Conservation (phyloP, 1,140 invertebrate genomes). For the Sinonovacula constricta region DNA sequence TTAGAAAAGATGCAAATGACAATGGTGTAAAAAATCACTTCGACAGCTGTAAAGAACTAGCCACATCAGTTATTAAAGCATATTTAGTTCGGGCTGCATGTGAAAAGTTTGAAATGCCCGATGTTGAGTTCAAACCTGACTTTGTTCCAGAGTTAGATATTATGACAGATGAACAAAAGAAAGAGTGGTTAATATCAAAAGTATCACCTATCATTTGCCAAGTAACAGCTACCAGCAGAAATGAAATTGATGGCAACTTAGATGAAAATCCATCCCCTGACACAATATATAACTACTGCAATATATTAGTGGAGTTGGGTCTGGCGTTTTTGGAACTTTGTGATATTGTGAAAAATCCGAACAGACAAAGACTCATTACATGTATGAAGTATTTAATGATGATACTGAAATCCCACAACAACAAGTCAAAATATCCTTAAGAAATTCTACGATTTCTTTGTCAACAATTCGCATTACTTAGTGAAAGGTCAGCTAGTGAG, state of each 20-base stretch:
- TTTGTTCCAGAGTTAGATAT: conserved; percentile 3
- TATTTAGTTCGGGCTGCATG: conserved; percentile 42
- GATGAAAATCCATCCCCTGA: conserved; percentile 1
- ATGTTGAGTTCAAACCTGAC: neutral
- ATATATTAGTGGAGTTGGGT: conserved; percentile 30
- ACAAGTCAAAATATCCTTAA: conserved; percentile 52
- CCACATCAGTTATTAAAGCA: conserved; percentile 38
- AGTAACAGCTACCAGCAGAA: conserved; percentile 1
- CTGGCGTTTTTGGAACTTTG: conserved; percentile 25
- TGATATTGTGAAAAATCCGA: conserved; percentile 32
- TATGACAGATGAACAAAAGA: conserved; percentile 22
- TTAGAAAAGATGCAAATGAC: conserved; percentile 46
- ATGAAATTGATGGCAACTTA: neutral
- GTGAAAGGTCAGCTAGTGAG: conserved; percentile 26
- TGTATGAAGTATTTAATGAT: conserved; percentile 53
- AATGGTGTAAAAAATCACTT: conserved; percentile 46
- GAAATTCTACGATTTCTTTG: conserved; percentile 42
- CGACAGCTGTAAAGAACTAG: conserved; percentile 48
- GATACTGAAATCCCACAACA: conserved; percentile 47
- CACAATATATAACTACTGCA: conserved; percentile 21
- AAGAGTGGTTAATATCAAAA: conserved; percentile 6
- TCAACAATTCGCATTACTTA: conserved; percentile 27
- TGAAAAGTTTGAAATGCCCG: conserved; percentile 34
- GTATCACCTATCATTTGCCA: conserved; percentile 3
- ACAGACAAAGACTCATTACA: conserved; percentile 29